Evolutionary conservation across 2,888 invertebrate species (phyloP), one percentile per base, ranked within the genome.

Genomic region (Pogonocherus hispidulus): DNA sequence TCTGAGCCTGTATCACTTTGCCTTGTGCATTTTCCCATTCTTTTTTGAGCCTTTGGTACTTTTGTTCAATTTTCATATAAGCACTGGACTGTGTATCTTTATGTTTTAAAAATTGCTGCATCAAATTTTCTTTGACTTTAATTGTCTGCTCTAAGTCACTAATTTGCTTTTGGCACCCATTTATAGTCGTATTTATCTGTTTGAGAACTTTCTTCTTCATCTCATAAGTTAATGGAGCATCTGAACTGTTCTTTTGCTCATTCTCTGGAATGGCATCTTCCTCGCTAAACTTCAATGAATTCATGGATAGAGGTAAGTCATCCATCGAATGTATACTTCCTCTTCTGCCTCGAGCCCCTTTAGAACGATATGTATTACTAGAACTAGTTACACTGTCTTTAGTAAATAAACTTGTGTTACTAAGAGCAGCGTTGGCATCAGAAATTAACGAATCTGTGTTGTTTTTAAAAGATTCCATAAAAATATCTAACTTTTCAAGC

Each of bases 141-240:
- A 94, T 92, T 0, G 90, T 90, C 59, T 88, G 86, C 69, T 90
- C 88, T 20, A 94, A 85, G 83, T 94, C 93, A 75, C 90, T 90
- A 2, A 94, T 87, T 81, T 93, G 91, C 71, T 91, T 79, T 56
- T 75, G 74, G 44, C 73, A 75, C 14, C 77, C 76, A 32, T 82
- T 73, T 20, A 84, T 76, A 23, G 80, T 79, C 6, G 79, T 67
- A 35, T 73, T 76, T 44, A 84, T 80, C 70, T 85, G 84, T 70
- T 84, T 84, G 6, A 84, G 54, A 44, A 81, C 68, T 70, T 82
- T 83, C 67, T 82, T 82, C 69, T 82, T 85, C 9, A 74, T 76
- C 44, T 83, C 81, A 11, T 78, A 73, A 32, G 78, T 79, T 20
- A 80, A 32, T 8, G 69, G 65, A 14, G 71, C 67, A 41, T 75